These are phyloP conservation scores for Carapus acus DNA, from an alignment of 2,797 vertebrate genomes.

Conservation along the genomic window DNA sequence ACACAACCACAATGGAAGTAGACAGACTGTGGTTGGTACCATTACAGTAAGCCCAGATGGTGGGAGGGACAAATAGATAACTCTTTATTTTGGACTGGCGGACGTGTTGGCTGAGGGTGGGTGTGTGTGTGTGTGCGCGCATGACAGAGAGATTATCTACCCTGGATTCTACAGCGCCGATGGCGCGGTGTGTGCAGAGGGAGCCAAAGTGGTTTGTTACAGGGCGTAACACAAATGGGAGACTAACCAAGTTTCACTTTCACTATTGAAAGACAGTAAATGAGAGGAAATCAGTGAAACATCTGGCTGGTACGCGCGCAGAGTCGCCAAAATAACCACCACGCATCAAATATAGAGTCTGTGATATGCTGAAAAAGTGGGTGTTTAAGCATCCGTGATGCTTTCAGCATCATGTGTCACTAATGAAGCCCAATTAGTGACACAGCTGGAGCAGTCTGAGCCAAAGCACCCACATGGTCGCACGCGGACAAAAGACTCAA, in stretches of 20 bases:
- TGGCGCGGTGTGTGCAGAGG: slow-evolving; percentile 2
- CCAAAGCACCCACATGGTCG: background rate
- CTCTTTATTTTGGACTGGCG: slow-evolving; percentile 48
- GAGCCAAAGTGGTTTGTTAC: no score
- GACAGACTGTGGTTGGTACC: slow-evolving; percentile 65
- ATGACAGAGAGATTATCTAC: no score
- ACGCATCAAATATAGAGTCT: background rate
- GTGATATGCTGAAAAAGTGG: no score
- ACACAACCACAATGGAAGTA: slow-evolving; percentile 42
- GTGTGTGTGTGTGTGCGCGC: background rate
- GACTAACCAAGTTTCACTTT: slow-evolving; percentile 1
- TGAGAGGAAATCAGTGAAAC: background rate
- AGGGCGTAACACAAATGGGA: slow-evolving; percentile 1
- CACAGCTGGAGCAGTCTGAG: background rate
- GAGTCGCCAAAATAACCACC: no score
- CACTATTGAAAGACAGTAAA: background rate
- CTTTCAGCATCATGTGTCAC: slow-evolving; percentile 23
- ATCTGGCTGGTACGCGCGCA: no score
- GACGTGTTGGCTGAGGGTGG: slow-evolving; percentile 17
- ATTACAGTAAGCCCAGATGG: slow-evolving; percentile 64
- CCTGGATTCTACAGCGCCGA: background rate
- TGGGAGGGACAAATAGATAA: slow-evolving; percentile 36
- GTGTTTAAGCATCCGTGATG: no score
- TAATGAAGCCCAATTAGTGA: slow-evolving; percentile 47
- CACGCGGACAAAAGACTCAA: slow-evolving; percentile 33